Conservation (phyloP, 53 echinoderm and acorn worm species). For the Henricia sp. region DNA sequence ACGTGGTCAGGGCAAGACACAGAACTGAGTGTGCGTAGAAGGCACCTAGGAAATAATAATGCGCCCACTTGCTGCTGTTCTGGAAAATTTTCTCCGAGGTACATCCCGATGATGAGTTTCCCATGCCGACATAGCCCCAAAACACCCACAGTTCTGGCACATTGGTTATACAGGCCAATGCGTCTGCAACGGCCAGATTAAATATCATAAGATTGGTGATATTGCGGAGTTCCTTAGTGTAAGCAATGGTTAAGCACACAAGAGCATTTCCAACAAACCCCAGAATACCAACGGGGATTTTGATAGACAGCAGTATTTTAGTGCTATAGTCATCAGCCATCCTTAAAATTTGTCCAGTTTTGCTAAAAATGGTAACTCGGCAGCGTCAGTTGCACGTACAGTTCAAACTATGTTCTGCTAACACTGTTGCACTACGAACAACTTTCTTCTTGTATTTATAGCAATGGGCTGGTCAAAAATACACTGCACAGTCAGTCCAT, state of each 20-base stretch:
- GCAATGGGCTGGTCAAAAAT: no score
- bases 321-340: no score
- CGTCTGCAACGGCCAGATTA: conserved; percentile 57
- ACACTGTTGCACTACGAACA: no score
- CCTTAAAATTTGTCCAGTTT: no score
- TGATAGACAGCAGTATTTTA: no score
- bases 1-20: conserved; percentile 9
- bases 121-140: no score
- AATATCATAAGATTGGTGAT: conserved; percentile 54
- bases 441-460: no score
- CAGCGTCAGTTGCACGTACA: no score
- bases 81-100: background rate
- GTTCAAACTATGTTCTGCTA: no score
- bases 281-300: background rate
- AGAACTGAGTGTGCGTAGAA: conserved; percentile 29
- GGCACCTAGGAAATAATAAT: background rate
- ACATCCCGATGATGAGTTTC: background rate
- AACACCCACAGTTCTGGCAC: background rate
- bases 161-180: background rate
- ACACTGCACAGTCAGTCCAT: no score
- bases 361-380: no score
- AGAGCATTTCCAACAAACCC: conserved; percentile 39
- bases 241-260: conserved; percentile 24
- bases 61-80: background rate
- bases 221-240: conserved; percentile 18